Base-by-base conservation (phyloP, 2,888 invertebrate genomes). In the Leptopilina myrica region DNA sequence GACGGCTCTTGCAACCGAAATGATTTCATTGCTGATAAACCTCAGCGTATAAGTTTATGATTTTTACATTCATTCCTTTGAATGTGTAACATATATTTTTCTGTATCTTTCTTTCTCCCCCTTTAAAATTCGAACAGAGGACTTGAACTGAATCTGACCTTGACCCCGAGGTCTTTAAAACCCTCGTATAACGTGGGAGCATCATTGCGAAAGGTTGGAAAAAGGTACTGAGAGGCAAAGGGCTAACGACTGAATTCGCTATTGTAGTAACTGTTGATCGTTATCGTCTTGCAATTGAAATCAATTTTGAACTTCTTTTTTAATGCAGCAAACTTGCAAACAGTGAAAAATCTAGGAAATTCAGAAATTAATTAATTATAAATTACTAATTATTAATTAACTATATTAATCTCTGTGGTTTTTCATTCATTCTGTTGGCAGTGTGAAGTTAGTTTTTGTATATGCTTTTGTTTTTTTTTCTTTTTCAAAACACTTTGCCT, bases 111-210 rank as follows among this genome's bases (percentile, higher is more conserved):
- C 14, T 65, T 40, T 14, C 40, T 40, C 43, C 14, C 40, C 9
- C 49, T 9, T 49, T 49, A 11, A 49, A 49, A 49, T 11, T 49
- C 49, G 49, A 11, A 67, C 20, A 46, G 11, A 26, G 49, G 9
- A 26, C 2, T 49, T 26, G 53, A 69, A 53, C 20, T 69, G 67
- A 5, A 20, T n/a, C 53, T 69, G 69, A 69, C 53, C 20, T 26
- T 53, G 14, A 69, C 33, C 53, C 6, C 33, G 14, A 69, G 26
- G 53, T 1, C 53, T 8, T 69, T 53, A 26, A 53, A 53, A 53
- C 53, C 69, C 26, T 69, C 20, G 26, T 49, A 69, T 11, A 67
- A 67, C 53, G 69, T 69, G 69, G 33, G 33, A 69, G 69, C 69
- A 53, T 49, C 43, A 49, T 49, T 46, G 40, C 64, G 43, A 43